These are phyloP conservation scores for Ctenicera cuprea DNA, from an alignment of 2,888 invertebrate species.

Conservation along the genomic window DNA sequence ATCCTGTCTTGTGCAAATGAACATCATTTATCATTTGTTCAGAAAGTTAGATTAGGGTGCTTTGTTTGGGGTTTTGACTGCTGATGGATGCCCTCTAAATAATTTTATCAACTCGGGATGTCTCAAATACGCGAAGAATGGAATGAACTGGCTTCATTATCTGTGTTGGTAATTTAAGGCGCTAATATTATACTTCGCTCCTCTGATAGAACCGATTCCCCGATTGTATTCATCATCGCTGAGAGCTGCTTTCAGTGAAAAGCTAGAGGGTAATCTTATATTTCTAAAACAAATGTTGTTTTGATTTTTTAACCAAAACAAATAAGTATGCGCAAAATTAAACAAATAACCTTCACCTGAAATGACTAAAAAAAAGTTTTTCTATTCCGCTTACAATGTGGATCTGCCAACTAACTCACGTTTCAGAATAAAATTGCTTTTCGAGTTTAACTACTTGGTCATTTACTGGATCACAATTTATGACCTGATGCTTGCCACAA, in stretches of 20 bases:
- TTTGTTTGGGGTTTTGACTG: constrained; percentile 15
- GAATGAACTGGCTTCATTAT: constrained; percentile 3
- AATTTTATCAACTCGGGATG: constrained; percentile 16
- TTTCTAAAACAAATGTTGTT: too few species aligned
- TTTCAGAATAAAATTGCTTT: constrained; percentile 35
- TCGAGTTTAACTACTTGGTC: constrained; percentile 38
- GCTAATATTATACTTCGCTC: not conserved
- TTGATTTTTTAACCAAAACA: too few species aligned
- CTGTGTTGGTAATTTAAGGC: constrained; percentile 4
- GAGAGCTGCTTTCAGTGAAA: too few species aligned
- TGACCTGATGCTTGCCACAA: constrained; percentile 29
- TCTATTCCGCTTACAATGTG: not conserved
- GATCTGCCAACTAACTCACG: not conserved
- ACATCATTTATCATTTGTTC: constrained; percentile 13
- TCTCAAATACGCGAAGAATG: constrained; percentile 6
- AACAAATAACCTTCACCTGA: too few species aligned
- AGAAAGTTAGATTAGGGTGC: constrained; percentile 18
- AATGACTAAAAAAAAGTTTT: too few species aligned
- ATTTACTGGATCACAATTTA: constrained; percentile 39
- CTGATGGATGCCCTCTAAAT: constrained; percentile 18
- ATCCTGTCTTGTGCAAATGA: constrained; percentile 15
- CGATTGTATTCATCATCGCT: constrained; percentile 1
- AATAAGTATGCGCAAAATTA: too few species aligned
- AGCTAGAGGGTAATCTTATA: too few species aligned
- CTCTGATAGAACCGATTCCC: not conserved